These are phyloP conservation scores for Ursus arctos DNA, from an alignment of 2,113 vertebrate species.

Conservation along the genomic window DNA sequence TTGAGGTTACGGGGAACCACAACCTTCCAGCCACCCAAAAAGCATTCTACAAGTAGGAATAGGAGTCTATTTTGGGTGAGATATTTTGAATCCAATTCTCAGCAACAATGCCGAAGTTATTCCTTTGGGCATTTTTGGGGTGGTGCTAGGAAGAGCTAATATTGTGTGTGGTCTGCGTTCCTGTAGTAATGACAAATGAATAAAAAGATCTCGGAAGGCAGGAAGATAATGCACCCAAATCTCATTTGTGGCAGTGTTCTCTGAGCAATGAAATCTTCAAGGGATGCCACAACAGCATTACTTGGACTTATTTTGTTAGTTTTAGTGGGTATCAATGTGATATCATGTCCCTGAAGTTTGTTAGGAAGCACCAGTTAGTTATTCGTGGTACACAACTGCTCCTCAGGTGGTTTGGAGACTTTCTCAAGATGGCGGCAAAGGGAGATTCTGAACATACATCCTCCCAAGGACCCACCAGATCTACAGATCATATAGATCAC, in stretches of 20 bases:
- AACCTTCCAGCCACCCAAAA: constrained; percentile 73
- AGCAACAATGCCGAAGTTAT: constrained; percentile 44
- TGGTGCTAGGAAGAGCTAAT: neutral
- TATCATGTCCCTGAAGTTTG: neutral
- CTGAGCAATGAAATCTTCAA: neutral
- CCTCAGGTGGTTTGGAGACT: neutral
- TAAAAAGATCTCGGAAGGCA: neutral
- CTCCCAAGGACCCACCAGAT: neutral
- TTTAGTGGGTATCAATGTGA: constrained; percentile 35
- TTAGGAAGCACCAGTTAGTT: neutral
- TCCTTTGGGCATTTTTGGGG: constrained; percentile 43
- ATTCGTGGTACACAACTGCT: constrained; percentile 1
- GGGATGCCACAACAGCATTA: neutral
- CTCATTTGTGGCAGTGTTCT: neutral
- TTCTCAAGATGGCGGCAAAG: neutral
- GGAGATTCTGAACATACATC: neutral
- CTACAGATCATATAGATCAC: neutral
- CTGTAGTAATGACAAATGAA: neutral
- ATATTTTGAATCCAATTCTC: constrained; percentile 58
- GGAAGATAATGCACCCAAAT: neutral
- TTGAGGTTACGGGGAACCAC: constrained; percentile 78
- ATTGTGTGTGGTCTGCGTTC: constrained; percentile 69
- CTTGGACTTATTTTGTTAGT: constrained; percentile 39
- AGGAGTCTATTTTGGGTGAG: constrained; percentile 70
- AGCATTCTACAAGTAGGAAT: constrained; percentile 54